A percentile compares a stretch with the other conserved stretches of the same genome.
Conservation (phyloP, 2,888 invertebrate genomes). For the Willowsia nigromaculata region DNA sequence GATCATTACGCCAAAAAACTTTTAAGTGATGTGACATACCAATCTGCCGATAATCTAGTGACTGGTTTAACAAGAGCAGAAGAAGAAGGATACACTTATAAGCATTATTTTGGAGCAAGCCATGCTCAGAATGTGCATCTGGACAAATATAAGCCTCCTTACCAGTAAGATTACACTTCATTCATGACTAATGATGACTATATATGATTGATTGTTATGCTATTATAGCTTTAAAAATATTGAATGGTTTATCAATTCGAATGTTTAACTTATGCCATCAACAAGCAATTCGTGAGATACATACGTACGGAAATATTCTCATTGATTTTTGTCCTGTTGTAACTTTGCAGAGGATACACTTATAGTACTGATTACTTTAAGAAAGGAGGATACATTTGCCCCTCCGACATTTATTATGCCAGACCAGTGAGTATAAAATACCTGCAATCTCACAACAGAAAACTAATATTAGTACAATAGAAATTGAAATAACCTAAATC, state of each 20-base stretch:
- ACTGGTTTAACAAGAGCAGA: constrained; percentile 80
- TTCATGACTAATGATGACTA: too few relatives aligned
- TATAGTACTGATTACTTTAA: constrained; percentile 79
- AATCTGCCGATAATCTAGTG: constrained; percentile 80
- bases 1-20: constrained; percentile 78
- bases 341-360: constrained; percentile 73
- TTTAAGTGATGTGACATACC: constrained; percentile 80
- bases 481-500: not conserved
- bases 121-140: constrained; percentile 74
- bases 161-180: constrained; percentile 67
- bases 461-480: too few relatives aligned
- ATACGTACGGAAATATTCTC: too few relatives aligned
- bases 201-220: too few relatives aligned
- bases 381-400: constrained; percentile 80
- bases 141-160: constrained; percentile 76
- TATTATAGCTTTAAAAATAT: too few relatives aligned
- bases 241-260: too few relatives aligned
- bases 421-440: constrained; percentile 77
- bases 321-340: not conserved
- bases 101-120: constrained; percentile 80
- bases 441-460: too few relatives aligned
- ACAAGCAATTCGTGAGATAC: too few relatives aligned
- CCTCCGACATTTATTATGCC: constrained; percentile 80
- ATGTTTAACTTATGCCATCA: too few relatives aligned
- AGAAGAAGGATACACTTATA: constrained; percentile 80